Evolutionary conservation across 2,797 vertebrate genomes (phyloP).

Genomic region (Pseudochirops corinnae): DNA sequence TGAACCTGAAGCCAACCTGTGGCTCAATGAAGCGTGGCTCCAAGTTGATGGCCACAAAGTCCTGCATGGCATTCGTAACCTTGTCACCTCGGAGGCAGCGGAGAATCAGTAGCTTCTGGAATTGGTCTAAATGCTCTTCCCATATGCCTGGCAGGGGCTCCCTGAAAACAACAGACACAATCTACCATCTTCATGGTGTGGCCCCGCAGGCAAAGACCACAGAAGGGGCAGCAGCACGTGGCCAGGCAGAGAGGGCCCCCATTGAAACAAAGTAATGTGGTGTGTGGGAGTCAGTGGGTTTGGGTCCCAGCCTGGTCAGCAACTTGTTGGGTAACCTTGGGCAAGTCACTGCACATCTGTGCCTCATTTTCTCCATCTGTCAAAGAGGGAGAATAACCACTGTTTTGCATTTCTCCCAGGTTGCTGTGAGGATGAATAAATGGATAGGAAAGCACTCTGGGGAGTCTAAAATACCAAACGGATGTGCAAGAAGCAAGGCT

Average conservation of each 20-base stretch:
- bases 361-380: not conserved
- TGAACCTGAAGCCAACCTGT: constrained; percentile 84
- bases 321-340: not conserved
- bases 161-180: constrained; percentile 82
- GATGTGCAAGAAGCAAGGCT: not conserved
- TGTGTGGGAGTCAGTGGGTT: not conserved
- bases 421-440: not conserved
- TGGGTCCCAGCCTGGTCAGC: not conserved
- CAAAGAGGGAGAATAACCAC: not conserved
- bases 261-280: not conserved
- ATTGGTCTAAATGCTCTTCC: constrained; percentile 88
- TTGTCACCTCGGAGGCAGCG: constrained; percentile 93
- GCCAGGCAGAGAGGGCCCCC: not conserved
- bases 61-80: constrained; percentile 92
- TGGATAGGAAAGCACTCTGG: not conserved
- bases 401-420: not conserved
- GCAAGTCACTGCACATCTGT: not conserved
- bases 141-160: constrained; percentile 89
- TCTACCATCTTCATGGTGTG: constrained; percentile 37
- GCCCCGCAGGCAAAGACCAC: not conserved
- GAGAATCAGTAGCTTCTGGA: constrained; percentile 93
- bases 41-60: constrained; percentile 91
- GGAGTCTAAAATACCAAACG: not conserved
- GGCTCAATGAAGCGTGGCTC: constrained; percentile 93
- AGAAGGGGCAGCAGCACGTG: too few species aligned